Evolutionary conservation across 2,113 vertebrate genomes (phyloP), one percentile per base, ranked within the genome.

Genomic region (Planiliza haematocheilus): DNA sequence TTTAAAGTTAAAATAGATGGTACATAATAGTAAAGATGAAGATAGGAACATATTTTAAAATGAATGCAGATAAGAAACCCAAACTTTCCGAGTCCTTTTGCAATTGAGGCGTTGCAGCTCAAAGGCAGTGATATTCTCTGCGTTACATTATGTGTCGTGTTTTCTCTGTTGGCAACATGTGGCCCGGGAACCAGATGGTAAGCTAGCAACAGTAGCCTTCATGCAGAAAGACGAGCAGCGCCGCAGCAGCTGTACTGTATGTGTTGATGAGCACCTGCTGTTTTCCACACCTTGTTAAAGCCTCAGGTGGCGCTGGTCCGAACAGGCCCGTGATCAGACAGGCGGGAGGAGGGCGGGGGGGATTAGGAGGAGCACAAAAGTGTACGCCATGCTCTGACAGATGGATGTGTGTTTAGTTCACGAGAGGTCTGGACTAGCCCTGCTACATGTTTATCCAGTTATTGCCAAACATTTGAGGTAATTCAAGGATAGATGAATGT

Each of bases 151-250:
- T 30, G 5, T 3, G 51, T 20, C n/a, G n/a, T n/a, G n/a, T n/a
- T n/a, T n/a, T n/a, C n/a, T n/a, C n/a, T n/a, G n/a, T n/a, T 17
- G 24, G 36, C 43, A 77, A 36, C 67, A 39, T 13, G 18, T 37
- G 42, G n/a, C n/a, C n/a, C n/a, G n/a, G n/a, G 37, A 68, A 74
- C 30, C 74, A 78, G 66, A 74, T 52, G 74, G 74, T 37, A 30
- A 39, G 64, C 9, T 14, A 24, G 59, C 16, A 24, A 65, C 57
- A 49, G 59, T 8, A 55, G 46, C 67, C 52, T 9, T 58, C 36
- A 34, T 30, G 37, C 36, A 62, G 49, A 60, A 48, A 56, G 66
- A 45, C 55, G 30, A 64, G 48, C 52, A 39, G 17, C 17, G 43
- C 14, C 43, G 20, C 36, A 61, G 48, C 52, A 73, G 63, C 38